Evolutionary conservation across 2,888 invertebrate genomes (phyloP).

Genomic region (Dermolepida albohirtum): DNA sequence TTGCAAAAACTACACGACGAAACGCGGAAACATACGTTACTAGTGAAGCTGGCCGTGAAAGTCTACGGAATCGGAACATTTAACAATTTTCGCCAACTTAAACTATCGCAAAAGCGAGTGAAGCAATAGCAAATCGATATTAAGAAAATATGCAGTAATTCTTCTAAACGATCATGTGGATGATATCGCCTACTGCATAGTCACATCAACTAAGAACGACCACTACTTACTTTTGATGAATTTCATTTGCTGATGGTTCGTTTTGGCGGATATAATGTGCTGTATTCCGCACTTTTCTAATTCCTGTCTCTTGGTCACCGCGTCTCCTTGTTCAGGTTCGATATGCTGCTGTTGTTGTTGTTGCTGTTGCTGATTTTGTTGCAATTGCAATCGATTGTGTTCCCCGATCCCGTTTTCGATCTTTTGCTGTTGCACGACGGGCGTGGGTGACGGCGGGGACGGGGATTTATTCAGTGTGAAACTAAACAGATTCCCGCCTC

Average conservation of each 20-base stretch:
- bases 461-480: conserved; percentile 62
- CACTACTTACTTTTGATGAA: conserved; percentile 67
- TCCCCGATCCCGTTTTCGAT: too few species aligned
- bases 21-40: too few species aligned
- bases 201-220: background rate
- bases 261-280: conserved; percentile 68
- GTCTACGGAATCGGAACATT: too few species aligned
- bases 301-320: conserved; percentile 69
- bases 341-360: background rate
- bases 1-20: too few species aligned
- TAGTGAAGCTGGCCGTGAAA: too few species aligned
- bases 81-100: too few species aligned
- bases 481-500: conserved; percentile 56
- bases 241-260: conserved; percentile 70
- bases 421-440: conserved; percentile 50
- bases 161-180: too few species aligned
- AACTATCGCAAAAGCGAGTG: too few species aligned
- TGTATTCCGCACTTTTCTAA: conserved; percentile 70
- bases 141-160: too few species aligned
- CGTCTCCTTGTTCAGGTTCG: conserved; percentile 58
- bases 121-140: too few species aligned
- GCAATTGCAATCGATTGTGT: conserved; percentile 46
- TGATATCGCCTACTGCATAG: too few species aligned
- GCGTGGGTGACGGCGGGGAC: conserved; percentile 56
- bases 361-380: conserved; percentile 1